Evolutionary conservation across 2,888 invertebrate species (phyloP), one percentile per base, ranked within the genome.

Genomic region (Nezara viridula): DNA sequence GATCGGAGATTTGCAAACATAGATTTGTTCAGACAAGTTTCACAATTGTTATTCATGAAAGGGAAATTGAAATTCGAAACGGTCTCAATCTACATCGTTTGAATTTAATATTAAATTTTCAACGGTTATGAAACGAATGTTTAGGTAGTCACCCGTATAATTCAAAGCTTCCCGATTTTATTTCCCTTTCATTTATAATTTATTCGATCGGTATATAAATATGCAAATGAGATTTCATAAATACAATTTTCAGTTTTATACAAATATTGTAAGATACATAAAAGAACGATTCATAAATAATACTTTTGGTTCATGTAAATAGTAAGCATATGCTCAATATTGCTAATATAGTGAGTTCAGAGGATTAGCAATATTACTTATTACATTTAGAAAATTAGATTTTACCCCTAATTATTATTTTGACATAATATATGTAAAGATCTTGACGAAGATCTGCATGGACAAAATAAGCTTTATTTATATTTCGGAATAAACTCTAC

Each of bases 81-180:
- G 60, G 27, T 27, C 16, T 32, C 60, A 32, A 60, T 60, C 60
- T 60, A 32, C 27, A 32, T 60, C 60, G 14, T 60, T 60, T 60
- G 27, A 60, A 60, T 60, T 27, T 60, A 60, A 60, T 60, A 60
- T 60, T 60, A 60, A 60, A 60, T 60, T 60, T 60, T 60, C 27
- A 16, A 5, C 27, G 27, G 60, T 60, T 60, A 60, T 60, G 60
- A 60, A 60, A 16, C 16, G 16, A 60, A 32, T 60, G 32, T 32
- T 60, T 16, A 60, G 27, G 32, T 32, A 14, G 27, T 27, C 16
- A 32, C 27, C 32, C 27, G 32, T 60, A 16, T 27, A 60, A 19
- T n/a, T n/a, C 55, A 4, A 0, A n/a, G 55, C 24, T n/a, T n/a
- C n/a, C 10, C 14, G 5, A 21, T 27, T 60, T 60, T 60, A 14